These are phyloP conservation scores for Corythaixoides concolor DNA, from an alignment of 2,113 vertebrate species.

Conservation along the genomic window DNA sequence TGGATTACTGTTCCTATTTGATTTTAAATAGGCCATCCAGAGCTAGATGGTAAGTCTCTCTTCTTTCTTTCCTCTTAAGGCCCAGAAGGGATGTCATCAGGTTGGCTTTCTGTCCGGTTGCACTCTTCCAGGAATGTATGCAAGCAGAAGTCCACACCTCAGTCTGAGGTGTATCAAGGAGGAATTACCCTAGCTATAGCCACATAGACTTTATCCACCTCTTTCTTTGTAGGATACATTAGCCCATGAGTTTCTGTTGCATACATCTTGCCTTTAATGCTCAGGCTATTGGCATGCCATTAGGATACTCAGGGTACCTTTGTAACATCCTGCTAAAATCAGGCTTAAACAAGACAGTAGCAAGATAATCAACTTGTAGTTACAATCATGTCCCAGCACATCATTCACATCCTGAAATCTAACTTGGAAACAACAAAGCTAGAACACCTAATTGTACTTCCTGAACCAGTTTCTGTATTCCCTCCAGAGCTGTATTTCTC, in stretches of 20 bases:
- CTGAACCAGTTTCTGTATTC: background rate
- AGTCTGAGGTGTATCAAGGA: background rate
- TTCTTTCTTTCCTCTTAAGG: background rate
- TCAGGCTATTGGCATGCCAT: background rate
- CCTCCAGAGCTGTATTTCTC: background rate
- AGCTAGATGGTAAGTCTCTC: background rate
- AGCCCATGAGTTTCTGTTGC: background rate
- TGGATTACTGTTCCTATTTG: background rate
- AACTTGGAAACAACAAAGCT: background rate
- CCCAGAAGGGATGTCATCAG: background rate
- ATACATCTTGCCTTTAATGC: background rate
- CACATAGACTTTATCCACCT: rapidly evolving
- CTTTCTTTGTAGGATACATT: background rate
- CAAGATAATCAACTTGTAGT: background rate
- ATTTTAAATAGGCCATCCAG: background rate
- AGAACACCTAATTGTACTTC: background rate
- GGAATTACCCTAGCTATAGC: background rate
- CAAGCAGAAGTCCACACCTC: background rate
- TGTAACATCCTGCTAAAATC: background rate
- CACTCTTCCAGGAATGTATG: background rate
- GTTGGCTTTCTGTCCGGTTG: background rate
- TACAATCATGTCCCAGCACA: background rate
- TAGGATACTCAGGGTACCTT: background rate
- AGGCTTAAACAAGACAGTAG: background rate
- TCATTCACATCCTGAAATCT: background rate